Evolutionary conservation across 2,797 vertebrate genomes (phyloP).

Genomic region (Danio choprae): DNA sequence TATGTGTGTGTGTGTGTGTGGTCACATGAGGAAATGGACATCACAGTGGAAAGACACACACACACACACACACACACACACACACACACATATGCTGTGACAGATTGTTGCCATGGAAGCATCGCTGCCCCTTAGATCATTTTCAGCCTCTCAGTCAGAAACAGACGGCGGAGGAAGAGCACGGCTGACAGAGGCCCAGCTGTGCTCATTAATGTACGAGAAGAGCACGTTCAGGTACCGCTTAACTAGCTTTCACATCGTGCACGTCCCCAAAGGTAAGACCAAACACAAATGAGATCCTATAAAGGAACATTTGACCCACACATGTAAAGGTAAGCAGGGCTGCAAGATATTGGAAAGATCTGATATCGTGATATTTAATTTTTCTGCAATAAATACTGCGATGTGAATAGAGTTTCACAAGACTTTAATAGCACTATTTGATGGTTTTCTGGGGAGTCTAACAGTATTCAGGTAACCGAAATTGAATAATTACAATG

Average conservation of each 20-base stretch:
- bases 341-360: too few relatives aligned
- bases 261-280: background rate
- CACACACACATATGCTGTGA: slow-evolving; percentile 57
- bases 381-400: too few relatives aligned
- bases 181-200: slow-evolving; percentile 39
- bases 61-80: slow-evolving; percentile 44
- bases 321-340: background rate
- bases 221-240: slow-evolving; percentile 17
- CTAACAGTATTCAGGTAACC: too few relatives aligned
- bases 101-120: slow-evolving; percentile 64
- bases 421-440: too few relatives aligned
- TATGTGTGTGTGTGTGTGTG: background rate
- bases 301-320: background rate
- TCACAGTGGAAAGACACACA: slow-evolving; percentile 53
- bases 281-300: slow-evolving; percentile 1
- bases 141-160: slow-evolving; percentile 53
- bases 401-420: too few relatives aligned
- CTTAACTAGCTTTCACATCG: slow-evolving; percentile 36
- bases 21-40: slow-evolving; percentile 53
- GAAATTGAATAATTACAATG: too few relatives aligned
- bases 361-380: too few relatives aligned
- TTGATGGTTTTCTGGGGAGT: too few relatives aligned
- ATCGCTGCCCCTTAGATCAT: slow-evolving; percentile 56
- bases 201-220: slow-evolving; percentile 48
- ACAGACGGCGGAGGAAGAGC: slow-evolving; percentile 41